A percentile compares a stretch with the other conserved stretches of the same genome.
These are phyloP conservation scores for Coremacera marginata DNA, from an alignment of 2,888 invertebrate genomes.

Conservation along the genomic window DNA sequence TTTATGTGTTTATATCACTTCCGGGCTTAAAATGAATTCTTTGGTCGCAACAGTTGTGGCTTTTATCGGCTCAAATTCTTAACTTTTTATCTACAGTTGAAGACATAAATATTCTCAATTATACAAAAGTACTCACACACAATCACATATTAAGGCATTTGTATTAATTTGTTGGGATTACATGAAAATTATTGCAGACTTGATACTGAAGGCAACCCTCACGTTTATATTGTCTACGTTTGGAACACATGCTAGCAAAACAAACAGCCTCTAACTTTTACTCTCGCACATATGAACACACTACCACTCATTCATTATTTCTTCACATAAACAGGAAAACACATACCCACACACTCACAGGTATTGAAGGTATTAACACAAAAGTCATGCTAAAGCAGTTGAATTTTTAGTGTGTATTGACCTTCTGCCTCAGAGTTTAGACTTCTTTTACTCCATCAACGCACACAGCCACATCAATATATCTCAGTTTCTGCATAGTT, in stretches of 20 bases:
- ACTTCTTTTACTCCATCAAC: not conserved
- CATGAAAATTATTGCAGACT: conserved; percentile 40
- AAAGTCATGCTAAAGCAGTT: conserved; percentile 41
- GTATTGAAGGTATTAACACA: conserved; percentile 30
- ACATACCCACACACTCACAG: not conserved
- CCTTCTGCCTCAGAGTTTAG: not conserved
- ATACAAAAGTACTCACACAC: not conserved
- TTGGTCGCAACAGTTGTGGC: not conserved
- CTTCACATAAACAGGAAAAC: not conserved
- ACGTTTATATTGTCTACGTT: no score
- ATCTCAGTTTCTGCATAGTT: not conserved
- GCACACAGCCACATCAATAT: not conserved
- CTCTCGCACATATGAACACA: not conserved
- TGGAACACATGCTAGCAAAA: no score
- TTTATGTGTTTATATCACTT: conserved; percentile 4
- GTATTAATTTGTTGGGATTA: conserved; percentile 45
- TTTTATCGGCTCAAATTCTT: not conserved
- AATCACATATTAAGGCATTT: not conserved
- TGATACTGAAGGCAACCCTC: not conserved
- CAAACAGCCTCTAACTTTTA: not conserved
- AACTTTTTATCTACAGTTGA: not conserved
- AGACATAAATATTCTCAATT: conserved; percentile 18
- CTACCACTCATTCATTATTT: not conserved
- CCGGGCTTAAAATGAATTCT: conserved; percentile 3
- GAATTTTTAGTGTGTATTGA: conserved; percentile 29